A percentile compares a stretch with the other conserved stretches of the same genome.
These are phyloP conservation scores for Electrona antarctica DNA, from an alignment of 2,113 vertebrate genomes.

Conservation along the genomic window DNA sequence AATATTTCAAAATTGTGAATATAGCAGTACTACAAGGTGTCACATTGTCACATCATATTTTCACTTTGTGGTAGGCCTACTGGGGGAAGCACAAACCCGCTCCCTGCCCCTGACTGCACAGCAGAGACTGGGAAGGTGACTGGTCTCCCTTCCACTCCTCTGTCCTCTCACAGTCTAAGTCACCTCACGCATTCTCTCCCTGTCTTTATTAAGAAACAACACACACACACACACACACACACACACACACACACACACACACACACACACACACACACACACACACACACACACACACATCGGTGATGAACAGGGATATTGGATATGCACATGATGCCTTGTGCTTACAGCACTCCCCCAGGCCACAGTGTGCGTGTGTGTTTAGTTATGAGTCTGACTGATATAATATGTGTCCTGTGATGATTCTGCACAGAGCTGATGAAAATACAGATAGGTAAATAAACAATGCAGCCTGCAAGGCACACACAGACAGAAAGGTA, in stretches of 20 bases:
- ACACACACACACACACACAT: no score
- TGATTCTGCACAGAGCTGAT: constrained; percentile 24
- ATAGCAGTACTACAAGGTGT: no score
- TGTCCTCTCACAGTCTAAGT: constrained; percentile 33
- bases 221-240: no score
- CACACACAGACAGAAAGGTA: constrained; percentile 19
- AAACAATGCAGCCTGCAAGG: constrained; percentile 28
- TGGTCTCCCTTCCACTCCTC: constrained; percentile 21
- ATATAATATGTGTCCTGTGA: constrained; percentile 47
- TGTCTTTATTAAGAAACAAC: constrained; percentile 14
- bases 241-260: no score
- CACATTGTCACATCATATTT: no score
- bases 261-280: no score
- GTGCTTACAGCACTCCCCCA: constrained; percentile 29
- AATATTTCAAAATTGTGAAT: no score
- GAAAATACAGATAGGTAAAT: constrained; percentile 24
- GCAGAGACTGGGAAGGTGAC: constrained; percentile 7
- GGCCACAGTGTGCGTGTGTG: background rate
- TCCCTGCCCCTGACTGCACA: no score
- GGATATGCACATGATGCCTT: constrained; percentile 39
- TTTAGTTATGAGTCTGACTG: constrained; percentile 54
- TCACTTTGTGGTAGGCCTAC: no score
- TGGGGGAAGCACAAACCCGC: no score
- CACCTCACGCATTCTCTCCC: constrained; percentile 18
- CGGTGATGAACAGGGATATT: constrained; percentile 32